Evolutionary conservation across 2,797 vertebrate genomes (phyloP), one percentile per base, ranked within the genome.

Genomic region (Yasuhikotakia modesta): DNA sequence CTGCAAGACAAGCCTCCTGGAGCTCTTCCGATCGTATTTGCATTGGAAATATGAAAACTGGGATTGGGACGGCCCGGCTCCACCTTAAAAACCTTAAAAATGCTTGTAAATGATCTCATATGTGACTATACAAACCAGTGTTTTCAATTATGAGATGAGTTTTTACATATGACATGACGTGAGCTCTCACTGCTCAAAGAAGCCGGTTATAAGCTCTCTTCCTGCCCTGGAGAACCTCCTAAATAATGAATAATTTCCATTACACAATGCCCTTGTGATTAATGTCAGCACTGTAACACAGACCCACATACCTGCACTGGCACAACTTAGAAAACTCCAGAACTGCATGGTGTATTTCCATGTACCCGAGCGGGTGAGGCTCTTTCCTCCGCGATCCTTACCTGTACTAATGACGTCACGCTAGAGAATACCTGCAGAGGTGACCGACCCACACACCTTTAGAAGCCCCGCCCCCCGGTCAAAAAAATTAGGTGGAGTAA

Each of bases 271-370:
- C 30, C 19, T 4, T 52, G 11, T 69, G 66, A 43, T 61, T 61
- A 24, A 64, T 27, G 67, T 53, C 45, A 53, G 32, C 30, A 53
- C 57, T 24, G 24, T 27, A 78, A 63, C 2, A 27, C 52, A 50
- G 66, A 76, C 24, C 50, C 60, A 89, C 92, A 67, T 94, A 94
- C 93, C 93, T 93, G 88, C 88, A 80, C 85, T 87, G 80, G 90
- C 87, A 89, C 93, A 94, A 87, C 92, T 89, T 67, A 94, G 83
- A 81, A 94, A 87, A 86, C 92, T 92, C 92, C 91, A 93, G 83
- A 94, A 94, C 89, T 94, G 93, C 93, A 94, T 94, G 84, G 83
- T 90, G 81, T 79, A 76, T 67, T 71, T 57, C 83, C 74, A 78
- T 63, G 65, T 78, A 82, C 61, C 22, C 46, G 52, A 21, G 19